phyloP scores from a whole-genome alignment of 2,113 vertebrate species.

The Callorhinus ursinus region DNA sequence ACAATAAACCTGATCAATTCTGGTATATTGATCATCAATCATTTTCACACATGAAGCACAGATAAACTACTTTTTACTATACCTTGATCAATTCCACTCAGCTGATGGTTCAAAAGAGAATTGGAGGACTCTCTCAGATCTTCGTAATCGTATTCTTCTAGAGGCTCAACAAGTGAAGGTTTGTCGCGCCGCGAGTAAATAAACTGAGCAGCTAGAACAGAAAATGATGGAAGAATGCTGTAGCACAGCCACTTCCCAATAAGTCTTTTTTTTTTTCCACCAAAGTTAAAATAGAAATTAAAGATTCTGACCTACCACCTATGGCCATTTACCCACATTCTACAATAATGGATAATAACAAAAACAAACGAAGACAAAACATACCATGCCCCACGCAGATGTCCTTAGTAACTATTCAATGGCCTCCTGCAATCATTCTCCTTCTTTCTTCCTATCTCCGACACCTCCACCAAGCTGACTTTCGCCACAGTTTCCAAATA shows the following conservation, averaged over 20 bases:
- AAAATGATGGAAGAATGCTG: slow-evolving; percentile 64
- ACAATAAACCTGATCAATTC: neutral
- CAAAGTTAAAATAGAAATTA: slow-evolving; percentile 39
- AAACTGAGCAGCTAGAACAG: slow-evolving; percentile 95
- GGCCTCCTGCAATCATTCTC: neutral
- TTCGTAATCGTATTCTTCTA: slow-evolving; percentile 89
- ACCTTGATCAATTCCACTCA: slow-evolving; percentile 94
- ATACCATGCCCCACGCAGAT: neutral
- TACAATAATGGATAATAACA: neutral
- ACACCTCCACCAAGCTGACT: neutral
- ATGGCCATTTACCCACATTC: neutral
- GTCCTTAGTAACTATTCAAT: neutral
- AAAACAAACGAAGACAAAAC: neutral
- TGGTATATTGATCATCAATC: neutral
- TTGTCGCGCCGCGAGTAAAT: slow-evolving; percentile 96
- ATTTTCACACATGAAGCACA: slow-evolving; percentile 31
- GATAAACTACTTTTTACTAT: slow-evolving; percentile 64
- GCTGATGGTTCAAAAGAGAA: slow-evolving; percentile 83
- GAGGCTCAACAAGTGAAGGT: slow-evolving; percentile 88
- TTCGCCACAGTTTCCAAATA: neutral
- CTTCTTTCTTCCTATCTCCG: neutral
- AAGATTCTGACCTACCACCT: neutral
- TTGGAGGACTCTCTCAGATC: slow-evolving; percentile 86
- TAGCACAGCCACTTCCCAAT: neutral
- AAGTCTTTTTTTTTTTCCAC: neutral